phyloP scores from a whole-genome alignment of 2,888 invertebrate species.

The Spicauda simplicius region DNA sequence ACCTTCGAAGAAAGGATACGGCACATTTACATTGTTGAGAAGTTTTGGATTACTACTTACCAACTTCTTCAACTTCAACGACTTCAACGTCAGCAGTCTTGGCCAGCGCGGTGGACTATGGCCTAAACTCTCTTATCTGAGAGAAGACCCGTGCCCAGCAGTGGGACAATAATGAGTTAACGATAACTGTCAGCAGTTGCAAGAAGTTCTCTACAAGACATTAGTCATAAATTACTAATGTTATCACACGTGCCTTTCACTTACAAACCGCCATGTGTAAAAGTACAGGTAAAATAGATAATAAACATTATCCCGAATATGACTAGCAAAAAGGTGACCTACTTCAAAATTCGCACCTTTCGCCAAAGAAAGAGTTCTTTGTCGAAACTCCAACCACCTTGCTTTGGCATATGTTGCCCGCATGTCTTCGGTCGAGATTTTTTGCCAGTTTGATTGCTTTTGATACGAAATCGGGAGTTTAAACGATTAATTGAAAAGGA shows the following conservation, averaged over 20 bases:
- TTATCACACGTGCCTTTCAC: background rate
- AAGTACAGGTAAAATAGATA: constrained; percentile 12
- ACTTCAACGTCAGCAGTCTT: no score
- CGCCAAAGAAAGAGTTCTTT: constrained; percentile 68
- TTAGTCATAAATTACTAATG: no score
- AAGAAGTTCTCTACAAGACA: no score
- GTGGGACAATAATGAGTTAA: no score
- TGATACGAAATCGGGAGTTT: constrained; percentile 10
- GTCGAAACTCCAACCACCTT: constrained; percentile 73
- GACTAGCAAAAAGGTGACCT: constrained; percentile 69
- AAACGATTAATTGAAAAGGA: background rate
- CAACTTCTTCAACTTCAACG: no score
- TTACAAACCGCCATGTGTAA: background rate
- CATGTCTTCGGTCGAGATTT: constrained; percentile 53
- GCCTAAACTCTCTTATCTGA: no score
- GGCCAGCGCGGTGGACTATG: no score
- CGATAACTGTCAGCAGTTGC: no score
- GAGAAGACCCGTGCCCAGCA: no score
- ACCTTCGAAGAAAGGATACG: no score
- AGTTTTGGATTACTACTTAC: no score
- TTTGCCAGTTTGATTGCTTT: constrained; percentile 44
- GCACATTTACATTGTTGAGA: no score
- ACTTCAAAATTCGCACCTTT: constrained; percentile 79
- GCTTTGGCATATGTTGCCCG: constrained; percentile 69
- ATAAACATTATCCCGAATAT: constrained; percentile 33